Percentiles rank a stretch among this genome's conserved stretches.
These are phyloP conservation scores for Ditylenchus weischeri DNA, from an alignment of 2,888 invertebrate genomes.

Conservation along the genomic window DNA sequence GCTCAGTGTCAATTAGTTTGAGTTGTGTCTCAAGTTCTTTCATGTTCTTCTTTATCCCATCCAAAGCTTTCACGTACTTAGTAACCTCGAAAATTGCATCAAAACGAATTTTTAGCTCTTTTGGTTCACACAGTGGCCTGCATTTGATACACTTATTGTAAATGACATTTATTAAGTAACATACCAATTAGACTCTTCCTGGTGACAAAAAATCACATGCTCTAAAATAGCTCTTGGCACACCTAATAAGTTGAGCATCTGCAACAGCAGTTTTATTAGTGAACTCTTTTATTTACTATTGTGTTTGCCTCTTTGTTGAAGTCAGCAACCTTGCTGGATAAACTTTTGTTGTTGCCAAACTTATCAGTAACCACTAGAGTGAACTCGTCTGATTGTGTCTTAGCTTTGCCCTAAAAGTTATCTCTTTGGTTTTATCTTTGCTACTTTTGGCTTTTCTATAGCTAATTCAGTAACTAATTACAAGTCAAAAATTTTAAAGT, in stretches of 20 bases:
- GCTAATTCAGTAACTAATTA: background rate
- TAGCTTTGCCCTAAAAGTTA: slow-evolving; percentile 26
- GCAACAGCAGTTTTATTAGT: slow-evolving; percentile 2
- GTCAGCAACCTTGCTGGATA: slow-evolving; percentile 51
- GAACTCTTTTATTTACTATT: background rate
- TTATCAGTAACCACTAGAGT: slow-evolving; percentile 40
- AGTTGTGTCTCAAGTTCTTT: slow-evolving; percentile 34
- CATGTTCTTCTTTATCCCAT: slow-evolving; percentile 67
- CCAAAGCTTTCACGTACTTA: slow-evolving; percentile 77
- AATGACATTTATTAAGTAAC: slow-evolving; percentile 1
- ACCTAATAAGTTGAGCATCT: slow-evolving; percentile 69
- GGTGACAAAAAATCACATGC: slow-evolving; percentile 96
- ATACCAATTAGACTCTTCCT: slow-evolving; percentile 88
- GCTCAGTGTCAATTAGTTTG: slow-evolving; percentile 28
- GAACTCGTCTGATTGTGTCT: slow-evolving; percentile 46
- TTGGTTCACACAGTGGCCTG: slow-evolving; percentile 86
- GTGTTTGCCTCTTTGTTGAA: slow-evolving; percentile 46
- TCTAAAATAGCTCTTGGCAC: slow-evolving; percentile 90
- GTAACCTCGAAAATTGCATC: slow-evolving; percentile 93
- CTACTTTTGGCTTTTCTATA: background rate
- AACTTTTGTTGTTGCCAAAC: slow-evolving; percentile 32
- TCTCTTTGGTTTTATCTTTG: background rate
- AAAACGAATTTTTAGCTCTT: slow-evolving; percentile 87
- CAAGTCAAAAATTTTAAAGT: background rate
- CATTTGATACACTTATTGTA: slow-evolving; percentile 20